Base-by-base conservation (phyloP, 2,113 vertebrate species). In the Camelus dromedarius region DNA sequence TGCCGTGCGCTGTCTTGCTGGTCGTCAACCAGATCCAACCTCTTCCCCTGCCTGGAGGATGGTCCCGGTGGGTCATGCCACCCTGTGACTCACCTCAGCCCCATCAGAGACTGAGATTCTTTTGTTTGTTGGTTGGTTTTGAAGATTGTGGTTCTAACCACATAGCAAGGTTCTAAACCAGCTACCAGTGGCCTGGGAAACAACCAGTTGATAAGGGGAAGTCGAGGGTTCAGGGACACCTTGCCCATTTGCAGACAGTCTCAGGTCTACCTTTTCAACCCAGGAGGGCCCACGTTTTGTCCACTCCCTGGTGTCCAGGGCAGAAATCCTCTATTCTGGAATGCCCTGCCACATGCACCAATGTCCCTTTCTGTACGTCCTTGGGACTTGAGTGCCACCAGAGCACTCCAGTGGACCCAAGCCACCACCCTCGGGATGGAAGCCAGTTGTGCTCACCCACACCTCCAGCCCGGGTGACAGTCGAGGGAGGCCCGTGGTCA, bases 301-400 rank as follows among this genome's bases (percentile, higher is more conserved):
- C 32, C 64, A 73, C 60, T n/a, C 18, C 12, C 1, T 2, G 24
- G 14, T 1, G 4, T 54, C 30, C 30, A 13, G 24, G 3, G 13
- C 8, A 54, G 48, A 24, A 5, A 10, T 15, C 38, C 16, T 35
- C 14, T 75, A 8, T 64, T 5, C 48, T 1, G 28, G 64, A 56
- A 60, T 0, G 1, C 16, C 14, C 52, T 18, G 42, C 22, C 24
- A 0, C 0, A 5, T 0, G 8, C 8, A 35, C 10, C 11, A 0
- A 0, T 2, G 5, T 6, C 0, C 8, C 7, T 4, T 13, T 48
- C 5, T 0, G 3, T 15, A 11, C 79, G 14, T 24, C 22, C 73
- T 72, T 7, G 12, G 70, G 81, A 20, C 4, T 8, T 1, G 9
- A 16, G 20, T 3, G 4, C 28, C 32, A 2, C 32, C 9, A 9